A percentile compares a stretch with the other conserved stretches of the same genome.
Conservation (phyloP, 2,113 vertebrate species). For the Thymallus thymallus region DNA sequence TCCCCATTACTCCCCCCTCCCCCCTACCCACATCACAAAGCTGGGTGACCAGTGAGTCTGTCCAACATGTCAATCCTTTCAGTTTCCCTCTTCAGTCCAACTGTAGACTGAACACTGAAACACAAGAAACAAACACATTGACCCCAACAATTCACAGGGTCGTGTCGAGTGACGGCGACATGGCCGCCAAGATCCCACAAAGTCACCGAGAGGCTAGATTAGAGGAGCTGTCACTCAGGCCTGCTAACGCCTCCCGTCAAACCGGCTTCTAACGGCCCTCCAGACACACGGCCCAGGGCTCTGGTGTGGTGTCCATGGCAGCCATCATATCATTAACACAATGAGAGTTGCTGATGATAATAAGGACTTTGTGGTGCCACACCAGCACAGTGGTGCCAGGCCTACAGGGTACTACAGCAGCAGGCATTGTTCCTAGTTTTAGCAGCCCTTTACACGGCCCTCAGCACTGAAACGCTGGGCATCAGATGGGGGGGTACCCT, state of each 20-base stretch:
- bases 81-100: no score
- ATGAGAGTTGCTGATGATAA: constrained; percentile 40
- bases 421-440: constrained; percentile 51
- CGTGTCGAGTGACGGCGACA: constrained; percentile 55
- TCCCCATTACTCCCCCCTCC: no score
- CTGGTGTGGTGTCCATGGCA: constrained; percentile 53
- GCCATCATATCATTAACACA: constrained; percentile 85
- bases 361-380: constrained; percentile 2
- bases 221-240: constrained; percentile 86
- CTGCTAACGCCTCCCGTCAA: constrained; percentile 90
- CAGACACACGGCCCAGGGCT: constrained; percentile 33
- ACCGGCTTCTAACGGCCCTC: constrained; percentile 21
- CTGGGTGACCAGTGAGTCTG: not conserved
- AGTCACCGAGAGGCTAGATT: constrained; percentile 86
- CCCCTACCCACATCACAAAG: no score
- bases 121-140: not conserved
- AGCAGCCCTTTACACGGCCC: constrained; percentile 15
- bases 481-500: constrained; percentile 35
- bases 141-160: not conserved
- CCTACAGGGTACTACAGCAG: not conserved
- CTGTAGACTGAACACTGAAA: no score
- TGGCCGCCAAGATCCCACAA: constrained; percentile 73
- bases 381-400: not conserved
- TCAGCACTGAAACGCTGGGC: not conserved
- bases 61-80: not conserved